Percentiles rank a stretch among this genome's conserved stretches.
These are phyloP conservation scores for Apis mellifera DNA, from an alignment of 1,140 invertebrate species.

Conservation along the genomic window Amel_HAv3.1 CM009941.2:9947001-9947500, in stretches of 20 bases:
- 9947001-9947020: not conserved
- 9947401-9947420: constrained; percentile 41
- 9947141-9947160: not conserved
- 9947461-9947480: constrained; percentile 16
- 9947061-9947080: not conserved
- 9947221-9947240: too few species aligned
- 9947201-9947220: too few species aligned
- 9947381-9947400: constrained; percentile 41
- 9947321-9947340: constrained; percentile 27
- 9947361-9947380: constrained; percentile 42
- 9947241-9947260: not conserved
- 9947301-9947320: not conserved
- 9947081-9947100: too few species aligned
- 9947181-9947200: too few species aligned
- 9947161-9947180: not conserved
- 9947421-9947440: constrained; percentile 52
- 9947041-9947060: not conserved
- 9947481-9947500: not conserved
- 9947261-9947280: not conserved
- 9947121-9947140: not conserved
- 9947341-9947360: constrained; percentile 37
- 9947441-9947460: constrained; percentile 43
- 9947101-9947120: too few species aligned
- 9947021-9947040: not conserved
- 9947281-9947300: not conserved